A percentile compares a stretch with the other conserved stretches of the same genome.
Evolutionary conservation across 2,888 invertebrate genomes (phyloP).

Genomic region (Tholera decimalis): DNA sequence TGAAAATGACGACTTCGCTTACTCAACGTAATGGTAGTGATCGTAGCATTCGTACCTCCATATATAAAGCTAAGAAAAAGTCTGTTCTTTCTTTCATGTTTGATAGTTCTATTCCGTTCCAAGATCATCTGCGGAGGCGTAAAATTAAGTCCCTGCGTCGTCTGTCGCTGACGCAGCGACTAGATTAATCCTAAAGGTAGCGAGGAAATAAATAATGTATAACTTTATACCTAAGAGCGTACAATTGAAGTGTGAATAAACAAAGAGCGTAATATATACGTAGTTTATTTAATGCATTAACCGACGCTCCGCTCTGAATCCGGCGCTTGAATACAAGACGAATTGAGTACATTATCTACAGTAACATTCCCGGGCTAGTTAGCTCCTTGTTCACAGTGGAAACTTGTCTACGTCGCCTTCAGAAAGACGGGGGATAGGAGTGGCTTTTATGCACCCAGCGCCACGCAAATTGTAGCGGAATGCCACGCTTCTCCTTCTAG

Average conservation of each 20-base stretch:
- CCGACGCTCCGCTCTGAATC: constrained; percentile 67
- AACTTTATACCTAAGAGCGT: constrained; percentile 58
- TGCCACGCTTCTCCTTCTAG: constrained; percentile 76
- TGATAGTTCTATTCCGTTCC: constrained; percentile 60
- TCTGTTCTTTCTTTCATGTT: constrained; percentile 62
- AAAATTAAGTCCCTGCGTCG: constrained; percentile 51
- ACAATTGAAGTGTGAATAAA: constrained; percentile 72
- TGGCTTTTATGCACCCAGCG: constrained; percentile 79
- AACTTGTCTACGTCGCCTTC: constrained; percentile 80
- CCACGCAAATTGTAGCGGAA: constrained; percentile 80
- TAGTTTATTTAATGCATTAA: constrained; percentile 75
- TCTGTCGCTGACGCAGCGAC: constrained; percentile 41
- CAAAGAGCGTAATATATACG: constrained; percentile 67
- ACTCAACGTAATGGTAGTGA: constrained; percentile 72
- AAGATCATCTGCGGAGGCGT: constrained; percentile 42
- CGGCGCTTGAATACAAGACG: constrained; percentile 80
- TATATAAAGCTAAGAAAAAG: constrained; percentile 62
- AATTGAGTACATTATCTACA: constrained; percentile 82
- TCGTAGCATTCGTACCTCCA: constrained; percentile 53
- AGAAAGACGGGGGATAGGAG: constrained; percentile 73
- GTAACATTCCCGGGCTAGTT: constrained; percentile 79
- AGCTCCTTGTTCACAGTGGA: constrained; percentile 77
- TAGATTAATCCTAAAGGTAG: constrained; percentile 47
- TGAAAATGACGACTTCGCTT: constrained; percentile 73
- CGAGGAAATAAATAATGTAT: constrained; percentile 62